Base-by-base conservation (phyloP, 1,140 invertebrate species). In the Drosophila sucinea region DNA sequence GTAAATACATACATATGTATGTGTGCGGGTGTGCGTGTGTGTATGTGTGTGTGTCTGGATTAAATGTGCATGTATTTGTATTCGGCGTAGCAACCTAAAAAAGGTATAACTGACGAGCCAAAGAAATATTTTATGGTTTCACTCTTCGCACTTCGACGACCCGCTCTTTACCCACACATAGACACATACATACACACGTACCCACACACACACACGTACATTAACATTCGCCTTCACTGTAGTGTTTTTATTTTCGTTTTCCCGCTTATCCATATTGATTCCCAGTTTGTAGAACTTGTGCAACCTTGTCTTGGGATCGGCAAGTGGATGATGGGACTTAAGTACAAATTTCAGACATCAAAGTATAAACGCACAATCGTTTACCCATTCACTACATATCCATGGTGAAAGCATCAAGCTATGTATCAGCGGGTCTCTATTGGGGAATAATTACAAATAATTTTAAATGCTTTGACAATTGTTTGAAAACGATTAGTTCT, bases 81-180 rank as follows among this genome's bases (percentile, higher is more conserved):
- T 51, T 51, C 23, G 44, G 11, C 54, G 35, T 72, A 41, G 73
- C 60, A 38, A 63, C 60, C 57, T 25, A 55, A 56, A 77, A 76
- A 77, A 78, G 76, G 75, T 79, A 73, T 70, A 51, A 71, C 56
- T 51, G 74, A 62, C 74, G 75, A 77, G 67, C 65, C 65, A 79
- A 77, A 73, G 76, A 79, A 77, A 73, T 79, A 79, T 79, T 79
- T 79, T 79, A 79, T 79, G 77, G 77, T 79, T 79, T 79, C 77
- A 60, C 75, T 77, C 75, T 68, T 77, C 74, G 44, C 74, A 77
- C 67, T 73, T 77, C 73, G 58, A 44, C 44, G 8, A 40, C 23
- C 47, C 29, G 23, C 62, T 55, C 30, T 40, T 25, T 10, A 44
- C 62, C 30, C 25, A 6, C 7, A 40, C 58, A 29, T 11, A 30